Conservation (phyloP, 2,113 vertebrate genomes). For the Erythrolamprus reginae region DNA sequence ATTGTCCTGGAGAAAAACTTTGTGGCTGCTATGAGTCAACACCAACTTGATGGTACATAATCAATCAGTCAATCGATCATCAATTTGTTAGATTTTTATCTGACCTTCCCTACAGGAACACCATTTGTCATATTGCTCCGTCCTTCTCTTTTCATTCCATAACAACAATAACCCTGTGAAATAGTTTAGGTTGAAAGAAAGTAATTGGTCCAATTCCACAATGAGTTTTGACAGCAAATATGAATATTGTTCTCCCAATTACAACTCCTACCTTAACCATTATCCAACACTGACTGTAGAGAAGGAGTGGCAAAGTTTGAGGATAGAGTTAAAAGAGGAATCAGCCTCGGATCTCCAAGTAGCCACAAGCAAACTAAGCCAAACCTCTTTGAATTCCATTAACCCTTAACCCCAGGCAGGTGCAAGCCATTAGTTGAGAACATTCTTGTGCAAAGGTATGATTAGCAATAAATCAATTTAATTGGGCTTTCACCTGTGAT, state of each 20-base stretch:
- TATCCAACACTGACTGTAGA: background rate
- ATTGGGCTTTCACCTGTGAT: background rate
- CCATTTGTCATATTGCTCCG: background rate
- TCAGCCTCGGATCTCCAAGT: background rate
- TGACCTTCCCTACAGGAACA: background rate
- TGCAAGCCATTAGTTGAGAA: background rate
- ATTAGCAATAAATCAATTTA: background rate
- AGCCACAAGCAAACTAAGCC: background rate
- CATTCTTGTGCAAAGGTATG: background rate
- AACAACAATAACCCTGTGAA: background rate
- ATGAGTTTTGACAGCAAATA: background rate
- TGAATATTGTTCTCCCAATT: background rate
- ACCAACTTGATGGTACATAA: background rate
- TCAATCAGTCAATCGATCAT: background rate
- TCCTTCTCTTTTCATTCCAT: background rate
- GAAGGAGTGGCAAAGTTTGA: background rate
- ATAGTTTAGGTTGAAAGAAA: background rate
- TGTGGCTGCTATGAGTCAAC: background rate
- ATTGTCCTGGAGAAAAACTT: background rate
- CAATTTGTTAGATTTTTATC: background rate
- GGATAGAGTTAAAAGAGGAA: background rate
- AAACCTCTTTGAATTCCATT: background rate
- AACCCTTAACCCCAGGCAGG: background rate
- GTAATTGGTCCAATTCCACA: background rate
- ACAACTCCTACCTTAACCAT: background rate